A percentile compares a stretch with the other conserved stretches of the same genome.
phyloP scores from a whole-genome alignment of 2,113 vertebrate genomes.

The Ailurus styani region DNA sequence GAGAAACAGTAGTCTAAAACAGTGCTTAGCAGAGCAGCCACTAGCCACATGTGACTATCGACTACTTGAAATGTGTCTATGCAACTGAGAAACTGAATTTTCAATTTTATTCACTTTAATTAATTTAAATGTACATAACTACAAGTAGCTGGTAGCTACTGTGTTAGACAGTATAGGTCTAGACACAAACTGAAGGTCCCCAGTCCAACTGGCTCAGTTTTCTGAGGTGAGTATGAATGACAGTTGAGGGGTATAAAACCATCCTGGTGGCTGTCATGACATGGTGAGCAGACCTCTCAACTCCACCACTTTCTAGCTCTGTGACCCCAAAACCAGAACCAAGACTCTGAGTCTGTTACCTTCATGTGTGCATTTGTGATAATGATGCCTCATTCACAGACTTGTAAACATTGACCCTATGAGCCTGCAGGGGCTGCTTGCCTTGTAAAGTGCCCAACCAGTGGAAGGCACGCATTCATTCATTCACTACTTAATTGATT shows the following conservation, averaged over 20 bases:
- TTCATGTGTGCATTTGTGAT: not conserved
- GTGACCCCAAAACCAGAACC: not conserved
- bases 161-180: not conserved
- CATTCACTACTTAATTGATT: not conserved
- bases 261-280: not conserved
- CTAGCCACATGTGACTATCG: not conserved
- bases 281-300: not conserved
- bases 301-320: fast-evolving
- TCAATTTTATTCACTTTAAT: not conserved
- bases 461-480: not conserved
- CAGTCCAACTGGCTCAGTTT: not conserved
- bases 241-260: not conserved
- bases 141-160: not conserved
- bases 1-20: not conserved
- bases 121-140: not conserved
- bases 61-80: not conserved
- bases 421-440: not conserved
- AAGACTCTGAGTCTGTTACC: not conserved
- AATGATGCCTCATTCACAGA: not conserved
- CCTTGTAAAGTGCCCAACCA: not conserved
- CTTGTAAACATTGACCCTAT: not conserved
- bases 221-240: not conserved
- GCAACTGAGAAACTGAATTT: not conserved
- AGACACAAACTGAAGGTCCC: not conserved
- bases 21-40: not conserved